Conservation (phyloP, 2,113 vertebrate species). For the Pangasianodon hypophthalmus region DNA sequence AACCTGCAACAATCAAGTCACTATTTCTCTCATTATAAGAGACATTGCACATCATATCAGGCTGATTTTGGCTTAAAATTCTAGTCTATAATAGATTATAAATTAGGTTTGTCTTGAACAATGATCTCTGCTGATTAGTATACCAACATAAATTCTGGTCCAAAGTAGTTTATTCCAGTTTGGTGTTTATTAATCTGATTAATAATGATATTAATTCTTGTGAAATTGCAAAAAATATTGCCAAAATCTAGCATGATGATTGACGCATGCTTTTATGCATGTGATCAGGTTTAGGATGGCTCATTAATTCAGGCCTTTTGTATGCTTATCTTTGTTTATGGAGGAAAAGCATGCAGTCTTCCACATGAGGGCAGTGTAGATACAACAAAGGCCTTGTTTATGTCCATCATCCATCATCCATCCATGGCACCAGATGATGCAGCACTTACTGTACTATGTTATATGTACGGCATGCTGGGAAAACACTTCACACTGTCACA, state of each 20-base stretch:
- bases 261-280: background rate
- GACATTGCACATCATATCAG: background rate
- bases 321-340: background rate
- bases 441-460: background rate
- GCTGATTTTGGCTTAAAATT: background rate
- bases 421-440: background rate
- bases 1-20: background rate
- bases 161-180: background rate
- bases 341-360: background rate
- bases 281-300: background rate
- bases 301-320: background rate
- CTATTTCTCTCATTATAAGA: background rate
- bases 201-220: background rate
- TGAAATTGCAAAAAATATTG: background rate
- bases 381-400: background rate
- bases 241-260: too few relatives aligned
- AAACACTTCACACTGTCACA: background rate
- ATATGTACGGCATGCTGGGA: background rate
- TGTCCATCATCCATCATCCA: background rate
- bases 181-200: background rate
- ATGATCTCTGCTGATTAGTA: background rate
- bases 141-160: background rate
- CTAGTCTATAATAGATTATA: background rate
- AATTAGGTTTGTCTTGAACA: background rate
- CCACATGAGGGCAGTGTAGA: conserved; percentile 12